Evolutionary conservation across 2,888 invertebrate species (phyloP).

Genomic region (Hedya salicella): DNA sequence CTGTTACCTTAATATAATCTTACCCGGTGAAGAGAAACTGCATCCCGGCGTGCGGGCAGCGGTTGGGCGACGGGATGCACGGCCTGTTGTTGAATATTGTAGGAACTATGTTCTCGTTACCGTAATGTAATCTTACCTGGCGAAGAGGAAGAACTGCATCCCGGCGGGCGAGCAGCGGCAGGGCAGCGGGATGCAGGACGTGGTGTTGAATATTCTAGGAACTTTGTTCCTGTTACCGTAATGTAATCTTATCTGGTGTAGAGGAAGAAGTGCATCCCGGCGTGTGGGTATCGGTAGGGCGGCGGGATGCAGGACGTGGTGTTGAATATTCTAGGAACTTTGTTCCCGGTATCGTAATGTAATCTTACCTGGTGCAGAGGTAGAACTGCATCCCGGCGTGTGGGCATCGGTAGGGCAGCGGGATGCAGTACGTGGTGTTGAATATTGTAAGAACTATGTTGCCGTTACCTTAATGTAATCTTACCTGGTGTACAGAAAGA

Average conservation of each 20-base stretch:
- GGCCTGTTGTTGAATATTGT: slow-evolving; percentile 75
- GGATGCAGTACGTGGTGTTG: slow-evolving; percentile 92
- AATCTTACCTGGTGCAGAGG: slow-evolving; percentile 88
- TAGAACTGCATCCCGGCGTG: slow-evolving; percentile 93
- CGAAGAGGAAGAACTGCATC: slow-evolving; percentile 93
- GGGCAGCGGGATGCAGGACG: slow-evolving; percentile 92
- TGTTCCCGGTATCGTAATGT: too few relatives aligned
- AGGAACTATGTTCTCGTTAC: too few relatives aligned
- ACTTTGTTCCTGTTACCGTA: slow-evolving; percentile 86
- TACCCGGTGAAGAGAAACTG: slow-evolving; percentile 90
- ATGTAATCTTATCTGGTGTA: too few relatives aligned
- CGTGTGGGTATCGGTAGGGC: slow-evolving; percentile 93
- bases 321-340: too few relatives aligned
- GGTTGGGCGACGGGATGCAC: slow-evolving; percentile 91
- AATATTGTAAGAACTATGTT: slow-evolving; percentile 72
- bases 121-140: slow-evolving; percentile 62
- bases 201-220: slow-evolving; percentile 89
- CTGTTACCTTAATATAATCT: too few relatives aligned
- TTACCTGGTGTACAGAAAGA: slow-evolving; percentile 93
- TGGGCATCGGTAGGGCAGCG: slow-evolving; percentile 91
- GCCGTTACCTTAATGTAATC: too few relatives aligned
- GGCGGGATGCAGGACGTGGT: slow-evolving; percentile 92
- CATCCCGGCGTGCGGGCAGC: slow-evolving; percentile 93
- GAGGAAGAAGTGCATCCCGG: slow-evolving; percentile 91
- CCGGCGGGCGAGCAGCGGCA: slow-evolving; percentile 92